Base-by-base conservation (phyloP, 2,113 vertebrate species). In the Limanda limanda region DNA sequence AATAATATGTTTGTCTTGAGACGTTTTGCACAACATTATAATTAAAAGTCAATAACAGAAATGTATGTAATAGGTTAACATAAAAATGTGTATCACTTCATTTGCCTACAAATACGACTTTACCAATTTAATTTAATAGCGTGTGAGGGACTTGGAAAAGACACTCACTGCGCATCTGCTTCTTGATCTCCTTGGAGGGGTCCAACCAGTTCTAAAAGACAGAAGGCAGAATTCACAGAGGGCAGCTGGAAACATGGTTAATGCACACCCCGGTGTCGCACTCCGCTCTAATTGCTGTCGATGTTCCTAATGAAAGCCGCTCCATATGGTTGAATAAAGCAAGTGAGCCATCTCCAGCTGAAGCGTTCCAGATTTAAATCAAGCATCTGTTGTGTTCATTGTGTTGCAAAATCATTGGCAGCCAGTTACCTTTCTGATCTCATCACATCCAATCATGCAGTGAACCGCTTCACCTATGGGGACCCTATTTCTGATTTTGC, bases 131-230 rank as follows among this genome's bases (percentile, higher is more conserved):
- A 31, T 31, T 31, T 23, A 58, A 76, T 20, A 54, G n/a, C n/a
- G n/a, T 70, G 25, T 56, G 23, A 70, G 40, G 12, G 8, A 67
- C 47, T 75, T 72, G 40, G 64, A 74, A 71, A 47, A 77, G 1
- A 76, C 71, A 97, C 98, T 98, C 91, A 99, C 98, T 97, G 92
- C 96, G 95, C 88, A 98, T 98, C 94, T 99, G 98, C 90, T 99
- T 99, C 95, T 99, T 99, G 90, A 99, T 97, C 93, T 99, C 98
- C 91, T 99, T 99, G 89, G 97, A 98, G 56, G 97, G 97, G 85
- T 99, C 98, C 94, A 99, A 91, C 98, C 98, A 99, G 87, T 99
- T 95, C 95, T 95, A 92, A 60, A 91, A 91, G 56, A 94, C 86
- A 95, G 77, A 81, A 81, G 65, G 72, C 58, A 90, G 54, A 84